These are phyloP conservation scores for Mesochorus sp. DNA, from an alignment of 2,888 invertebrate genomes.

Conservation along the genomic window DNA sequence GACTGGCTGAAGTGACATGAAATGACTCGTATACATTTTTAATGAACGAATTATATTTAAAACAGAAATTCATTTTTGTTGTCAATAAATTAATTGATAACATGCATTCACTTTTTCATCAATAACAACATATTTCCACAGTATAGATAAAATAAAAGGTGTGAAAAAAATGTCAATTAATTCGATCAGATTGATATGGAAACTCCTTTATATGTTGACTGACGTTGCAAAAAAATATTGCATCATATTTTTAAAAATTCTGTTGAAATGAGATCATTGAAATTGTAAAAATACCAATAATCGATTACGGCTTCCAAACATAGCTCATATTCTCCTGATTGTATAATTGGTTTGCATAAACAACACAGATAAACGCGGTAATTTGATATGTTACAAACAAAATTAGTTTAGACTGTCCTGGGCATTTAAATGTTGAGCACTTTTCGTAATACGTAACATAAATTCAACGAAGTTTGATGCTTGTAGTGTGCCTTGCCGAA, in stretches of 20 bases:
- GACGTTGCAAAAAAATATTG: conserved; percentile 9
- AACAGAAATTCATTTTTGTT: not conserved
- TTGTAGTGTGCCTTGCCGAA: too few species aligned
- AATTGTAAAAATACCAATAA: conserved; percentile 7
- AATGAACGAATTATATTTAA: not conserved
- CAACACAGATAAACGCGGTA: not conserved
- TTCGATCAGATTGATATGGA: conserved; percentile 1
- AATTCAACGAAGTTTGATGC: not conserved
- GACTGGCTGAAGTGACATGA: too few species aligned
- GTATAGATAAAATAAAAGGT: not conserved
- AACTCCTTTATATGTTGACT: not conserved
- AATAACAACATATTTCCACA: not conserved
- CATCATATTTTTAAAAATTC: not conserved
- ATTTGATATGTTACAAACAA: conserved; percentile 4
- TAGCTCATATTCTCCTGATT: not conserved
- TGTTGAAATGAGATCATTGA: not conserved
- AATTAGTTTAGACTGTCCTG: not conserved
- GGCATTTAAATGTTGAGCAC: not conserved
- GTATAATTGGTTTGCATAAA: not conserved
- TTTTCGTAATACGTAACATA: not conserved
- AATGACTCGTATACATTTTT: too few species aligned
- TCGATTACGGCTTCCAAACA: not conserved
- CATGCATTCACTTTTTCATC: not conserved
- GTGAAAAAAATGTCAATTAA: not conserved
- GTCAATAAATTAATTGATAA: not conserved